Conservation (phyloP, 2,113 vertebrate species). For the Pseudois nayaur region DNA sequence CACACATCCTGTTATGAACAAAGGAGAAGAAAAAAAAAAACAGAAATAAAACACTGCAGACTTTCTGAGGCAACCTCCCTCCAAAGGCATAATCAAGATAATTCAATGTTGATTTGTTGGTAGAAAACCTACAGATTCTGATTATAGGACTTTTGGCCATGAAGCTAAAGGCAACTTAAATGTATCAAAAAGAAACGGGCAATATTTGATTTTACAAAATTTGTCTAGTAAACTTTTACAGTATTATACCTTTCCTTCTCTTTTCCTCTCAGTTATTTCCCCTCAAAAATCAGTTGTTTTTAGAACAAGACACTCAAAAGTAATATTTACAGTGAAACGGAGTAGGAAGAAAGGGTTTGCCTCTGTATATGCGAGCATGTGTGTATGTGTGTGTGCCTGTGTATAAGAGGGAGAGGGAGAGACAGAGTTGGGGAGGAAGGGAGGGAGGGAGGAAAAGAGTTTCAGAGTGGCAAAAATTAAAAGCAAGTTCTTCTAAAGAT, state of each 20-base stretch:
- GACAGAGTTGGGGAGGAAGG: no score
- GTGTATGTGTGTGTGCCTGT: not conserved
- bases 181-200: not conserved
- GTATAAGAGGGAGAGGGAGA: rapidly evolving
- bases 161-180: not conserved
- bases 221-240: not conserved
- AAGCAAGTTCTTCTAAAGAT: not conserved
- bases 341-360: not conserved
- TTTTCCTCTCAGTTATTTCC: not conserved
- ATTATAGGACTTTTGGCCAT: not conserved
- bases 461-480: not conserved
- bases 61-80: not conserved
- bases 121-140: not conserved
- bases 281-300: slow-evolving; percentile 16
- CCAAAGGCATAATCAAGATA: not conserved
- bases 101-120: not conserved
- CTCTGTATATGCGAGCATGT: not conserved
- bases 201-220: not conserved
- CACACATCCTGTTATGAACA: not conserved
- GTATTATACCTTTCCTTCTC: not conserved
- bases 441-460: no score
- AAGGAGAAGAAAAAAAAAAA: not conserved
- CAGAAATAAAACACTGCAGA: not conserved
- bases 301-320: not conserved
- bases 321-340: not conserved